These are phyloP conservation scores for Gambusia affinis DNA, from an alignment of 2,113 vertebrate genomes.

Conservation along the genomic window DNA sequence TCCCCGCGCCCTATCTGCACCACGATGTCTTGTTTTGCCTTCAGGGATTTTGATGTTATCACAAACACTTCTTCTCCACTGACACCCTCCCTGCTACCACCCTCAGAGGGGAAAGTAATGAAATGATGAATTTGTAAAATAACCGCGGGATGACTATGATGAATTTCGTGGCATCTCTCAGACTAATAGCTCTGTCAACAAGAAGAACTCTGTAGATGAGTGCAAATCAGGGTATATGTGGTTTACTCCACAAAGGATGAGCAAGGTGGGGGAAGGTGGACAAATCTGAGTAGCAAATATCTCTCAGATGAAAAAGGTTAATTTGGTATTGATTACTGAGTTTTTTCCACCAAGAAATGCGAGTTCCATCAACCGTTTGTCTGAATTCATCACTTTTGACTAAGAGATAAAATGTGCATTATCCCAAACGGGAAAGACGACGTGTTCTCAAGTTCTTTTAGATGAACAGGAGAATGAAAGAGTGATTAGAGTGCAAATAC, in stretches of 20 bases:
- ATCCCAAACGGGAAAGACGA: conserved; percentile 43
- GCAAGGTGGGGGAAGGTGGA: conserved; percentile 2
- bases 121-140: conserved; percentile 76
- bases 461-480: conserved; percentile 6
- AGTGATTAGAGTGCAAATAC: conserved; percentile 28
- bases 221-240: conserved; percentile 66
- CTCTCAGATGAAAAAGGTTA: conserved; percentile 60
- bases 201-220: conserved; percentile 64
- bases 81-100: conserved; percentile 32
- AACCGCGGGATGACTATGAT: conserved; percentile 73
- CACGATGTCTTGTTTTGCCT: conserved; percentile 42
- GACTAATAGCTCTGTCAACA: conserved; percentile 76
- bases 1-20: conserved; percentile 29
- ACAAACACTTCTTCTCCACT: conserved; percentile 7
- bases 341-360: conserved; percentile 20
- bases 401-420: conserved; percentile 22
- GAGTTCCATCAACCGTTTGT: conserved; percentile 2
- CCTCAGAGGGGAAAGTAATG: conserved; percentile 63
- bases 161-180: conserved; percentile 72
- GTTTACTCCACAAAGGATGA: conserved; percentile 73
- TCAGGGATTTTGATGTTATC: conserved; percentile 51
- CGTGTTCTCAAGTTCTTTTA: conserved; percentile 15
- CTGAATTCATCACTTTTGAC: conserved; percentile 13
- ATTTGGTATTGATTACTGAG: conserved; percentile 58
- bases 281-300: conserved; percentile 47